Evolutionary conservation across 2,797 vertebrate genomes (phyloP), one percentile per base, ranked within the genome.

Genomic region (Argentina silus): DNA sequence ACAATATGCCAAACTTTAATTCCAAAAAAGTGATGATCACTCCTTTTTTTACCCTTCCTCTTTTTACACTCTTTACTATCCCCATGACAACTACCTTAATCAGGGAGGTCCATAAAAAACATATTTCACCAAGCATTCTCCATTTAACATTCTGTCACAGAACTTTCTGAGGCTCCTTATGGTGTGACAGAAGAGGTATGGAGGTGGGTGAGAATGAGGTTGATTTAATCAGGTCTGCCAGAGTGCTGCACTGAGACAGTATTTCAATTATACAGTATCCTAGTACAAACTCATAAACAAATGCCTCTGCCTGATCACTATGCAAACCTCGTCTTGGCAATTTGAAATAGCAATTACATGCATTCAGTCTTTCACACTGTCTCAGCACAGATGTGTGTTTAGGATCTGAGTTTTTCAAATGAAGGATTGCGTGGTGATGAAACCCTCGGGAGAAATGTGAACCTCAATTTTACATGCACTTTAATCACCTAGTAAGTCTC

Each of bases 51-150:
- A 12, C 50, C 9, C 50, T 8, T 72, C 10, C 0, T 57, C 55
- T 36, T 75, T 72, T 78, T 73, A 59, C 48, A 48, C 36, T 62
- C 23, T 76, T 76, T 75, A 74, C 62, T 73, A 69, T 78, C 56
- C 77, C 81, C 80, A 17, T 70, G 77, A 83, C 75, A 61, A 74
- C 67, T 17, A 63, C 45, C 55, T 72, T 64, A 10, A 66, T 36
- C 63, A 77, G 74, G 53, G 1, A n/a, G 23, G 60, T 83, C 69
- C 36, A 66, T 82, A 76, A 74, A 78, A 85, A 75, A 17, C 55
- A 73, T 48, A 67, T 73, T 73, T 79, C 47, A 73, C 27, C 63
- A n/a, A n/a, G n/a, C n/a, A n/a, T 48, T 68, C 21, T 70, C 23
- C 51, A 74, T 82, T 80, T 74, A 44, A 75, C 1, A 5, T 63